Conservation (phyloP, 2,888 invertebrate genomes). For the Yponomeuta plumbellus region DNA sequence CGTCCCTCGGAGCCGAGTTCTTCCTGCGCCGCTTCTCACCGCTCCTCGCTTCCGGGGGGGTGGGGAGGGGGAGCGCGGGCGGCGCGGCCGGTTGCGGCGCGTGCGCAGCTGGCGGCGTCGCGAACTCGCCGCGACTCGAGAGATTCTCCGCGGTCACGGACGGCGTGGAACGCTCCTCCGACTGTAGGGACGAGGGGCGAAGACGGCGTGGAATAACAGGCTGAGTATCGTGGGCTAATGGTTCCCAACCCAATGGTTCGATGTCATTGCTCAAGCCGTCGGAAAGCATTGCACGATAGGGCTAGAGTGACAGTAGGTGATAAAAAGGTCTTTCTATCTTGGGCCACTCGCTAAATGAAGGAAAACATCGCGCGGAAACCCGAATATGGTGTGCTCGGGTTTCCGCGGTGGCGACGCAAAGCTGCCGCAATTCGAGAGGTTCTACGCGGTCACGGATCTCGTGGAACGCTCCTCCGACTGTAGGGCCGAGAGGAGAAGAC, state of each 20-base stretch:
- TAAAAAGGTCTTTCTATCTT: too few relatives aligned
- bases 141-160: constrained; percentile 69
- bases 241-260: too few relatives aligned
- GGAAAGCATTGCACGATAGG: too few relatives aligned
- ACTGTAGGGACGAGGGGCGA: constrained; percentile 34
- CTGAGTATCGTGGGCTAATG: too few relatives aligned
- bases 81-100: constrained; percentile 49
- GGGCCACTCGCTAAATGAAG: too few relatives aligned
- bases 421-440: constrained; percentile 60
- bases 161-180: constrained; percentile 68
- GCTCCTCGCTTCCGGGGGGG: constrained; percentile 36
- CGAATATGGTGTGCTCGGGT: too few relatives aligned
- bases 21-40: constrained; percentile 67
- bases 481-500: background rate
- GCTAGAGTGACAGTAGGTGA: too few relatives aligned
- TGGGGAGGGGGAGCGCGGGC: constrained; percentile 32
- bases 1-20: constrained; percentile 60
- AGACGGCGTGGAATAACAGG: background rate
- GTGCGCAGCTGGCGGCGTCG: constrained; percentile 60
- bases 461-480: constrained; percentile 70
- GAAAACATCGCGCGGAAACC: too few relatives aligned
- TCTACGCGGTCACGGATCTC: constrained; percentile 67
- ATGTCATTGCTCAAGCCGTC: too few relatives aligned
- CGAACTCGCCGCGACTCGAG: constrained; percentile 60
- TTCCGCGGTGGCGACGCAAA: constrained; percentile 65